Evolutionary conservation across 2,888 invertebrate genomes (phyloP), one percentile per base, ranked within the genome.

Genomic region (Ophion ellenae): DNA sequence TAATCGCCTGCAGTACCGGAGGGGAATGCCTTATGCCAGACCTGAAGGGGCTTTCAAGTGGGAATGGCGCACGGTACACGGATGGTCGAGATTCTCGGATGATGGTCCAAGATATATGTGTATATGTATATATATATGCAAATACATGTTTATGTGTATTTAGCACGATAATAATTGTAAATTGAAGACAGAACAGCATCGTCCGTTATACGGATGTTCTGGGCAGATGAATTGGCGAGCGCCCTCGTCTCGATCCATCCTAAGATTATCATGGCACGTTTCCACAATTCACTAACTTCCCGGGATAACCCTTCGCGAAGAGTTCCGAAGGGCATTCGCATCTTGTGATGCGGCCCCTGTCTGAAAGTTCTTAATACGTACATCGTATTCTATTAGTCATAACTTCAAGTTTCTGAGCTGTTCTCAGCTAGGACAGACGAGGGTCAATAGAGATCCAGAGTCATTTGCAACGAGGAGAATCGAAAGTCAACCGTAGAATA

Each of bases 231-330:
- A 47, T 70, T 47, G 14, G 2, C 47, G 14, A 70, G n/a, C 4
- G n/a, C 40, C 32, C 70, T 79, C 66, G 20, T 45, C 45, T 20
- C 17, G 36, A 24, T 73, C 67, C 67, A 67, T 66, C 67, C 24
- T 45, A 59, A 73, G 66, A 78, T 78, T 67, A 53, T 20, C 47
- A 24, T 20, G 73, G 61, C 59, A 69, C 73, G 57, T 84, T 81
- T n/a, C 53, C 53, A 7, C 40, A 67, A 81, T 81, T 77, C 71
- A 84, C 81, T 81, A 81, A 81, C 81, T 84, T 81, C 71, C 53
- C 47, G 71, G 59, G 64, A 47, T 71, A 64, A 53, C 80, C 53
- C 80, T n/a, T 36, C 2, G 47, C 32, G 47, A 28, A 47, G 45
- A 75, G 67, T 63, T 59, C 64, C 75, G 17, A 81, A 76, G 40